Conservation (phyloP, 2,797 vertebrate genomes). For the Hapalemur alaotrensis region DNA sequence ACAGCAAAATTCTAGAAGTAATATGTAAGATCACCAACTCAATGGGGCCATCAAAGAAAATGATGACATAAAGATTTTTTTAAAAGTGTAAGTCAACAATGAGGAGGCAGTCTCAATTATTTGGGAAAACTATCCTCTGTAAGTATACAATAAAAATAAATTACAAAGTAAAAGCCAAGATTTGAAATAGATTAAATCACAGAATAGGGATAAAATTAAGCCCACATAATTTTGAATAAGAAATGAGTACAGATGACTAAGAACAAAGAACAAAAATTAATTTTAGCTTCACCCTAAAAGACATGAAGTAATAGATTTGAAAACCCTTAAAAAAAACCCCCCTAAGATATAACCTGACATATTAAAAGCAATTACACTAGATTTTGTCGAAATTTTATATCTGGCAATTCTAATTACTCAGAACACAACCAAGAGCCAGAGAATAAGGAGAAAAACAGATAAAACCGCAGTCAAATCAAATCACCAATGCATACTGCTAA, state of each 20-base stretch:
- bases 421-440: slow-evolving; percentile 5
- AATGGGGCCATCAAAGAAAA: slow-evolving; percentile 30
- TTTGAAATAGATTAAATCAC: slow-evolving; percentile 63
- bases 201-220: slow-evolving; percentile 66
- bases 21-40: background rate
- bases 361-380: slow-evolving; percentile 26
- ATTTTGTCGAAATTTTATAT: slow-evolving; percentile 35
- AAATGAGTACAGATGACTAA: slow-evolving; percentile 77
- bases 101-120: background rate
- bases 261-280: slow-evolving; percentile 71
- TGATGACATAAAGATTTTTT: background rate
- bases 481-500: background rate
- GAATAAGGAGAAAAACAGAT: slow-evolving; percentile 31
- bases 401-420: background rate
- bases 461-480: slow-evolving; percentile 28
- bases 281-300: slow-evolving; percentile 73
- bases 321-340: slow-evolving; percentile 32
- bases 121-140: background rate
- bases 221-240: slow-evolving; percentile 71
- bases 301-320: slow-evolving; percentile 51
- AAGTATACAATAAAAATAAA: slow-evolving; percentile 49
- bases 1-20: slow-evolving; percentile 20
- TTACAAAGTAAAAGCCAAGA: slow-evolving; percentile 56
- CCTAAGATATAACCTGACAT: slow-evolving; percentile 47
- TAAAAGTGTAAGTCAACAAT: background rate